Percentiles rank a stretch among this genome's conserved stretches.
phyloP scores from a whole-genome alignment of 1,140 invertebrate genomes.

The Acarapis woodi region DNA sequence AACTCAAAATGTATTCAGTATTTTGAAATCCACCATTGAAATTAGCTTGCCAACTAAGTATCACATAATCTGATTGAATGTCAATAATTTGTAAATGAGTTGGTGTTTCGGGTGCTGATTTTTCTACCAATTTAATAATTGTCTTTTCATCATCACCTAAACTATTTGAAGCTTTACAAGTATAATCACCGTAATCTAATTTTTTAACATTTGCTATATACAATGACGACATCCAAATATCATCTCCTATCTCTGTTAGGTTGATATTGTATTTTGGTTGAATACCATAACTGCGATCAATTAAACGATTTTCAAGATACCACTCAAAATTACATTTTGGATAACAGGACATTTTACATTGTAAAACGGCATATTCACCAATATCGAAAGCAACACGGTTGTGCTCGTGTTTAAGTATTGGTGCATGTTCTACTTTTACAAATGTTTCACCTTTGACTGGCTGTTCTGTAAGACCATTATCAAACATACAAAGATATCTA shows the following conservation, averaged over 20 bases:
- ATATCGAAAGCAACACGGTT: constrained; percentile 64
- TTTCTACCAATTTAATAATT: constrained; percentile 30
- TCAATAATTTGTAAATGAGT: constrained; percentile 25
- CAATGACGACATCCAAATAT: constrained; percentile 48
- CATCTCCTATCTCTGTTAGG: constrained; percentile 42
- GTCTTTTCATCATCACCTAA: constrained; percentile 27
- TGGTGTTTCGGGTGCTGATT: constrained; percentile 39
- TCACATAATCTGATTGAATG: constrained; percentile 31
- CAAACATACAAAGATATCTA: constrained; percentile 53
- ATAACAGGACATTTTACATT: constrained; percentile 63
- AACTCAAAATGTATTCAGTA: constrained; percentile 45
- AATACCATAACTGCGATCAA: too few species aligned
- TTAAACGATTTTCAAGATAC: constrained; percentile 42
- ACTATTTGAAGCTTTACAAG: constrained; percentile 45
- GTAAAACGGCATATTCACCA: constrained; percentile 45
- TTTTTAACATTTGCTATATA: constrained; percentile 36
- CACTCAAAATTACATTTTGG: constrained; percentile 72
- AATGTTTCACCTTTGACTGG: constrained; percentile 22
- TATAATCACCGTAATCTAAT: constrained; percentile 63
- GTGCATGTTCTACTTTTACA: constrained; percentile 31
- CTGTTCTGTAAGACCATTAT: constrained; percentile 66
- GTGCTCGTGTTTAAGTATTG: constrained; percentile 48
- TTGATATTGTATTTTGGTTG: constrained; percentile 40
- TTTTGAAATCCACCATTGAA: constrained; percentile 59
- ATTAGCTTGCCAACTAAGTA: constrained; percentile 47